Evolutionary conservation across 2,888 invertebrate genomes (phyloP).

Genomic region (Ceraclea dissimilis): DNA sequence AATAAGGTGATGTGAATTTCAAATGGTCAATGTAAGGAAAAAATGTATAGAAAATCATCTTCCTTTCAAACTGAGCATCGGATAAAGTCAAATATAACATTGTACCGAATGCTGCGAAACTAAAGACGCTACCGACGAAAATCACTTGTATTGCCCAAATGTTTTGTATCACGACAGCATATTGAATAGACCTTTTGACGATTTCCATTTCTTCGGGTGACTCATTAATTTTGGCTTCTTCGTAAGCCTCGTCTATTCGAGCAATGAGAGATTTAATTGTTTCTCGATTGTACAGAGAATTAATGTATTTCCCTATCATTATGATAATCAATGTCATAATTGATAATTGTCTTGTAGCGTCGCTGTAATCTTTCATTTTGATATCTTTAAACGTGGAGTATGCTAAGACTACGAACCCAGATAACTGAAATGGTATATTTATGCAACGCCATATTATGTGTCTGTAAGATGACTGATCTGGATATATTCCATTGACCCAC

Average conservation of each 20-base stretch:
- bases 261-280: conserved; percentile 30
- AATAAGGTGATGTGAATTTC: conserved; percentile 29
- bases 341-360: conserved; percentile 21
- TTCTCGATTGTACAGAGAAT: conserved; percentile 30
- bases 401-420: conserved; percentile 3
- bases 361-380: conserved; percentile 8
- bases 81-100: conserved; percentile 31
- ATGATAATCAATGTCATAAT: conserved; percentile 15
- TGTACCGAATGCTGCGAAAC: conserved; percentile 31
- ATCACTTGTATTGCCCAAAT: conserved; percentile 32
- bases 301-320: conserved; percentile 19
- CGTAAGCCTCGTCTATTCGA: conserved; percentile 33
- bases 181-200: conserved; percentile 30
- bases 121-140: conserved; percentile 31
- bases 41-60: conserved; percentile 34
- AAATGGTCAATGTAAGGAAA: conserved; percentile 28
- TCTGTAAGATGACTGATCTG: not conserved
- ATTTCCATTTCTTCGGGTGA: conserved; percentile 30
- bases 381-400: conserved; percentile 10
- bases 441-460: not conserved
- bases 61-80: conserved; percentile 30
- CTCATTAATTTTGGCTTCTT: conserved; percentile 27
- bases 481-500: conserved; percentile 10
- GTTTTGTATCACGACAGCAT: conserved; percentile 31
- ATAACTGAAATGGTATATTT: not conserved